phyloP scores from a whole-genome alignment of 2,797 vertebrate species.

The Clarias fuscus region DNA sequence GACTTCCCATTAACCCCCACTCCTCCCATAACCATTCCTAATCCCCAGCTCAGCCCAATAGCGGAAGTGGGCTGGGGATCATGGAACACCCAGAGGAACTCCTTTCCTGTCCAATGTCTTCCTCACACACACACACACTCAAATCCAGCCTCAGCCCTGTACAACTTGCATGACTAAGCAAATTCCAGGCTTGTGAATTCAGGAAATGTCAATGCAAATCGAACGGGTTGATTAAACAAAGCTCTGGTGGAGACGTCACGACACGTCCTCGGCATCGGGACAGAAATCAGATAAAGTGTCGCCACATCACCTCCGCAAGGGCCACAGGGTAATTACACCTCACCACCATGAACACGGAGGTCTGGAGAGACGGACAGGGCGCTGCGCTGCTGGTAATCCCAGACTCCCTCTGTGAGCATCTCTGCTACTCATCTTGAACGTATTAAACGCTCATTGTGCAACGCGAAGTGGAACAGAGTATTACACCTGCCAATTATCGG shows the following conservation, averaged over 20 bases:
- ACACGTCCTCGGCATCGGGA: constrained; percentile 41
- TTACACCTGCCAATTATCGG: constrained; percentile 25
- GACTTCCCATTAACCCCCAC: constrained; percentile 43
- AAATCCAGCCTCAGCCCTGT: constrained; percentile 25
- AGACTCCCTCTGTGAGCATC: constrained; percentile 25
- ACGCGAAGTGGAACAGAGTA: neutral
- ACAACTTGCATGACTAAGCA: constrained; percentile 4
- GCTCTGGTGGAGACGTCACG: constrained; percentile 28
- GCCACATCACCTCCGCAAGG: constrained; percentile 22
- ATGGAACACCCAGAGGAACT: constrained; percentile 60
- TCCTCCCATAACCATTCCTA: constrained; percentile 46
- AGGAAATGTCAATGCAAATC: constrained; percentile 17
- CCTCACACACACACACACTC: constrained; percentile 21
- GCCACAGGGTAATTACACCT: constrained; percentile 53
- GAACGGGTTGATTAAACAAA: neutral
- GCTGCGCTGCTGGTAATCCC: constrained; percentile 12
- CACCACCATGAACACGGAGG: constrained; percentile 49
- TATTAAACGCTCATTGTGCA: neutral
- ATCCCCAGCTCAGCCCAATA: constrained; percentile 41
- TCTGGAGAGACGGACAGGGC: constrained; percentile 32
- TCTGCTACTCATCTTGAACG: neutral
- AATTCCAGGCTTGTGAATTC: neutral
- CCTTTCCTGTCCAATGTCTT: constrained; percentile 57
- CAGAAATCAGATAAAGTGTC: constrained; percentile 28
- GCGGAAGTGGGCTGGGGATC: constrained; percentile 39